Percentiles rank a stretch among this genome's conserved stretches.
These are phyloP conservation scores for Drosophila fulvimacula DNA, from an alignment of 2,888 invertebrate genomes.

Conservation along the genomic window DNA sequence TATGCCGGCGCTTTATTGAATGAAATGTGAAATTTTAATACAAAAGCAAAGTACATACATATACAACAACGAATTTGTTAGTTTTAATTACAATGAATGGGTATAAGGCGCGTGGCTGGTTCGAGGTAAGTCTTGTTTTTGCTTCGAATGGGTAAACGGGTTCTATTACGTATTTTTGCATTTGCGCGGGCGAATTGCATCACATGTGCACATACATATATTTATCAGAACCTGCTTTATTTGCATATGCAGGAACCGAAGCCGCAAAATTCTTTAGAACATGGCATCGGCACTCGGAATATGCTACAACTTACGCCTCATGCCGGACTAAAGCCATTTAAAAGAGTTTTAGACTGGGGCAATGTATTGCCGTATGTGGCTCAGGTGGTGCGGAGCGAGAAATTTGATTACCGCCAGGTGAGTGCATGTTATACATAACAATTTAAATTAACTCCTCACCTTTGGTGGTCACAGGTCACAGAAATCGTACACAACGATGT, in stretches of 20 bases:
- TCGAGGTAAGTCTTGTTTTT: slow-evolving; percentile 75
- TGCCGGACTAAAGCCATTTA: slow-evolving; percentile 87
- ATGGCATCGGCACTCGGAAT: slow-evolving; percentile 86
- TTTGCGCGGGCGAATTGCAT: slow-evolving; percentile 53
- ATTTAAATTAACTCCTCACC: slow-evolving; percentile 6
- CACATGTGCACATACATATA: slow-evolving; percentile 19
- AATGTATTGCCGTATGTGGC: slow-evolving; percentile 88
- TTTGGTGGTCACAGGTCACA: slow-evolving; percentile 74
- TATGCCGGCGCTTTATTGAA: slow-evolving; percentile 41
- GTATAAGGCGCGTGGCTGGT: slow-evolving; percentile 83
- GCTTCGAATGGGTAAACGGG: neutral
- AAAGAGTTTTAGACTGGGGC: slow-evolving; percentile 86
- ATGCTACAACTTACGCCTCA: slow-evolving; percentile 86
- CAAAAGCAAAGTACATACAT: slow-evolving; percentile 7
- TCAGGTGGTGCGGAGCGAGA: slow-evolving; percentile 88
- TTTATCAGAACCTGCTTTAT: slow-evolving; percentile 9
- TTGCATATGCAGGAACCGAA: slow-evolving; percentile 77
- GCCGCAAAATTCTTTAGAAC: slow-evolving; percentile 73
- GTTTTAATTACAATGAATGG: slow-evolving; percentile 60
- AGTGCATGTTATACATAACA: slow-evolving; percentile 67
- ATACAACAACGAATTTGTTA: slow-evolving; percentile 57
- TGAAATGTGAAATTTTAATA: slow-evolving; percentile 31
- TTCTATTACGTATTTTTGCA: slow-evolving; percentile 3
- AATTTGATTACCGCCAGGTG: slow-evolving; percentile 89
- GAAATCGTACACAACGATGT: slow-evolving; percentile 88